Percentiles rank a stretch among this genome's conserved stretches.
Conservation (phyloP, 2,797 vertebrate genomes). For the Emydoidea blandingii region DNA sequence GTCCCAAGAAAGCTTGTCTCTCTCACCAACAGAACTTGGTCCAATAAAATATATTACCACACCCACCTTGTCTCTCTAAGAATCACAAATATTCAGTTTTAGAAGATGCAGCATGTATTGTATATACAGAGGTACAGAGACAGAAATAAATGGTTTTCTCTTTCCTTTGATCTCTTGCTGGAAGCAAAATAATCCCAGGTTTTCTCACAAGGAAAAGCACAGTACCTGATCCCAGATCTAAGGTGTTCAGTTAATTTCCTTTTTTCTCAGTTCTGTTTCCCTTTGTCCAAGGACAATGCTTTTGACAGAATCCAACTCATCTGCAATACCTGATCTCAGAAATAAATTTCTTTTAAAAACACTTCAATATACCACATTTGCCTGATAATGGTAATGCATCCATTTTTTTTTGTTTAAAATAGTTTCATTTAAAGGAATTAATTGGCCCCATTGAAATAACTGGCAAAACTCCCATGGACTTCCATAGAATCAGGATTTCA, state of each 20-base stretch:
- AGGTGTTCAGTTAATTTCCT: neutral
- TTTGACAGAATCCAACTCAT: neutral
- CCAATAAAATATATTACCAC: no score
- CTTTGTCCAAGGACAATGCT: neutral
- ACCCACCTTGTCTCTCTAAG: neutral
- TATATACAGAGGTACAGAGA: neutral
- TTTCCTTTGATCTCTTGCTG: neutral
- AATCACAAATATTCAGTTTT: neutral
- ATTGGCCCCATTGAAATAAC: neutral
- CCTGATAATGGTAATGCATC: neutral
- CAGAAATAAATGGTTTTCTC: neutral
- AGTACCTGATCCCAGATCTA: neutral
- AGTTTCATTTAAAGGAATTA: neutral
- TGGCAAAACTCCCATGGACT: neutral
- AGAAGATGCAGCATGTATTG: neutral
- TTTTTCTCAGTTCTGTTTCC: neutral
- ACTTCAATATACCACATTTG: neutral
- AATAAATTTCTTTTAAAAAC: neutral
- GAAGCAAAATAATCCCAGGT: neutral
- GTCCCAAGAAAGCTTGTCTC: neutral
- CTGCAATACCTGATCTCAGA: neutral
- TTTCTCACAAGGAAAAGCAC: neutral
- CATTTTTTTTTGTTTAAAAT: neutral
- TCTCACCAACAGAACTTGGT: neutral
- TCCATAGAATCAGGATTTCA: neutral